Conservation (phyloP, 1,140 invertebrate genomes). For the Papilio machaon region DNA sequence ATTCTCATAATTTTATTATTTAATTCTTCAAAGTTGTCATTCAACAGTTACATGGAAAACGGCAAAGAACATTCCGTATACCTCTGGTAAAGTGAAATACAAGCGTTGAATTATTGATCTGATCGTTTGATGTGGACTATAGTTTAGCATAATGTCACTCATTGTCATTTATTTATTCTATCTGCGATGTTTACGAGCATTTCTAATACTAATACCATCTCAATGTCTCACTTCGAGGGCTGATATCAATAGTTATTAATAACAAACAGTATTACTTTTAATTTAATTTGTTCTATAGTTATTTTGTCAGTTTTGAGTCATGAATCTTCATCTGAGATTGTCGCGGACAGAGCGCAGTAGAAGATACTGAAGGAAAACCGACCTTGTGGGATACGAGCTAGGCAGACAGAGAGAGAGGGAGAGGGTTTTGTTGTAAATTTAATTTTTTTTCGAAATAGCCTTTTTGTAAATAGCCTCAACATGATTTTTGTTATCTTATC, state of each 20-base stretch:
- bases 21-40: background rate
- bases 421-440: no score
- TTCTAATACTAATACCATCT: slow-evolving; percentile 12
- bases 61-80: background rate
- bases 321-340: no score
- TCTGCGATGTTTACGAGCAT: background rate
- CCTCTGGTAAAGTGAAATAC: slow-evolving; percentile 6
- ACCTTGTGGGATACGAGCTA: no score
- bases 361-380: no score
- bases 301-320: no score
- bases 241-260: background rate
- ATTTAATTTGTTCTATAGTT: background rate
- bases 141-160: slow-evolving; percentile 31
- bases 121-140: slow-evolving; percentile 31
- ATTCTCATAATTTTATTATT: background rate
- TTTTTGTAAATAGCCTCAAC: no score
- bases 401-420: no score
- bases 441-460: no score
- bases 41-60: slow-evolving; percentile 13
- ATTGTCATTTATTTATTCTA: slow-evolving; percentile 28
- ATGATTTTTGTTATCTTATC: no score
- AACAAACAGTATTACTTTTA: background rate
- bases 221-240: background rate
- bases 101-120: slow-evolving; percentile 25
- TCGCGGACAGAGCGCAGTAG: no score